Evolutionary conservation across 2,113 vertebrate species (phyloP).

Genomic region (Zeus faber): DNA sequence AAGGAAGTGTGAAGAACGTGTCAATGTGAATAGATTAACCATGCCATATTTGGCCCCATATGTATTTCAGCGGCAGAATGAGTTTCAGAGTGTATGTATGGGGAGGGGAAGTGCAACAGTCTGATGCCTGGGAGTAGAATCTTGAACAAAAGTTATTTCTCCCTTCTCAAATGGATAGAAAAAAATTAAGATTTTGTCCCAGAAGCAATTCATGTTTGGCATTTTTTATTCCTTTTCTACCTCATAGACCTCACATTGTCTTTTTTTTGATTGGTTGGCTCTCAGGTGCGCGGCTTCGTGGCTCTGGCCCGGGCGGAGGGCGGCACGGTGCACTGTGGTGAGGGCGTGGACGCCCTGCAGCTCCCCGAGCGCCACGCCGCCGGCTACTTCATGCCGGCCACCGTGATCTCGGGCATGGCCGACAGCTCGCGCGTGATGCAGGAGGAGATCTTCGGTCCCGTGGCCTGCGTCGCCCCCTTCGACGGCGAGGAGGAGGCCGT

Average conservation of each 20-base stretch:
- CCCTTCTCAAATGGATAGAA: no score
- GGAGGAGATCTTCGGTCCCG: constrained; percentile 97
- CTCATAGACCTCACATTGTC: neutral
- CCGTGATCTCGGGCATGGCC: constrained; percentile 81
- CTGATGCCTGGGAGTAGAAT: no score
- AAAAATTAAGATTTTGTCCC: no score
- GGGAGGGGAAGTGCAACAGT: no score
- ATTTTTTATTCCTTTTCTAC: no score
- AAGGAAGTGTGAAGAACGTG: no score
- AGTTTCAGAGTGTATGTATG: no score
- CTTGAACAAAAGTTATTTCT: no score
- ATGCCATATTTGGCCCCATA: no score
- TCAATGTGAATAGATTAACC: no score
- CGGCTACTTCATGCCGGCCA: constrained; percentile 93
- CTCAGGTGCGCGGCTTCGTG: constrained; percentile 85
- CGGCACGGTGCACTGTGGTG: constrained; percentile 85
- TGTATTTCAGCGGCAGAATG: no score
- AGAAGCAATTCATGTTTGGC: no score
- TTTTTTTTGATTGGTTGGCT: constrained; percentile 15
- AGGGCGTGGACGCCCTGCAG: constrained; percentile 81
- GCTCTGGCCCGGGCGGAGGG: constrained; percentile 82
- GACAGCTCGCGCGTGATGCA: constrained; percentile 89
- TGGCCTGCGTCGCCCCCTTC: constrained; percentile 87
- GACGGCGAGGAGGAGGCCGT: constrained; percentile 91
- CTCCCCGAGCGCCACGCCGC: constrained; percentile 74